Evolutionary conservation across 2,888 invertebrate genomes (phyloP), one percentile per base, ranked within the genome.

Genomic region (Netelia melanura): DNA sequence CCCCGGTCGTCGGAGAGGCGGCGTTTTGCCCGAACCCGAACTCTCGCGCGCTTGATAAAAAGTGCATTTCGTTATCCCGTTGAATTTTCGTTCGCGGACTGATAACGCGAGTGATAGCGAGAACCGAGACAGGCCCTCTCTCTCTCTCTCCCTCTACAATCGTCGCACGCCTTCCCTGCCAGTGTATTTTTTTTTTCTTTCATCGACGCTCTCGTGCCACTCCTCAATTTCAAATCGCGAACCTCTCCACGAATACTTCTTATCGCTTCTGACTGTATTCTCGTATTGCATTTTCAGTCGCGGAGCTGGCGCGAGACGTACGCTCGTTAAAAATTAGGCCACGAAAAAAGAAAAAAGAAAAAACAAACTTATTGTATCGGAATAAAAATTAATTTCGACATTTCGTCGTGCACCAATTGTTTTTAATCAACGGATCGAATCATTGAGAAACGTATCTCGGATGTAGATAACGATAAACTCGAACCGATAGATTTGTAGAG

Each of bases 11-110:
- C 72, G 65, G 72, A 84, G 74, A 71, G 74, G 72, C 80, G 72
- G 10, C 10, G n/a, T 74, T 64, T 81, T 84, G 82, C 61, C 80
- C 86, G 85, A 86, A 84, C 86, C 87, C 84, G 86, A 87, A 87
- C 89, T 86, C 87, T 67, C 89, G 89, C 44, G 38, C 52, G 88
- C 85, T 56, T 87, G 81, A 87, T 88, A 88, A 88, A 88, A 84
- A 77, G 88, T 89, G 86, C 88, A 89, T 89, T 89, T 88, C 70
- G 81, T 81, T 85, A 79, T 82, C 64, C 82, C 70, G 78, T 25
- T 79, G 82, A 79, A 85, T 82, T 85, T 85, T 85, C 75, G 82
- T 79, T 71, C 64, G 64, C 64, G 65, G 17, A 30, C 56, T 58
- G 80, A 80, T 80, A 82, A 79, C 61, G 58, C 65, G 54, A 58